Evolutionary conservation across 2,888 invertebrate species (phyloP).

Genomic region (Apotomis betuletana): DNA sequence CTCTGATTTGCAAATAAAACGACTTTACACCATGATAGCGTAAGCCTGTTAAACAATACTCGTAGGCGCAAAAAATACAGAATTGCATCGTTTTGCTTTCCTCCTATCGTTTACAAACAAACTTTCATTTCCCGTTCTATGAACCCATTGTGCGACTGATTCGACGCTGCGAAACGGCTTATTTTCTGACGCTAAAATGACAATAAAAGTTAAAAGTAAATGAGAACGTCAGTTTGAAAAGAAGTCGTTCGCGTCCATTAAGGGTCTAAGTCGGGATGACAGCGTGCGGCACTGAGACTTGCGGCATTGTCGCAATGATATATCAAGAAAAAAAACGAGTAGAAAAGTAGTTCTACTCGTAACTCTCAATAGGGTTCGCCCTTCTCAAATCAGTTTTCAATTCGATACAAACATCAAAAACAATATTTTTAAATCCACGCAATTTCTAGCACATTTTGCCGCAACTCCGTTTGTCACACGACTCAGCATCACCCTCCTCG

Average conservation of each 20-base stretch:
- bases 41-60: neutral
- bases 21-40: neutral
- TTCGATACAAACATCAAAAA: no score
- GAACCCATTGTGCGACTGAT: slow-evolving; percentile 14
- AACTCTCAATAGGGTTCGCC: no score
- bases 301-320: neutral
- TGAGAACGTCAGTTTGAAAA: slow-evolving; percentile 34
- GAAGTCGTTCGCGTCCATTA: slow-evolving; percentile 33
- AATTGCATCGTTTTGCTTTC: slow-evolving; percentile 19
- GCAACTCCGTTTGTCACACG: no score
- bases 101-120: slow-evolving; percentile 17
- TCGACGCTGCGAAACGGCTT: slow-evolving; percentile 8
- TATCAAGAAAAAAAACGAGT: neutral
- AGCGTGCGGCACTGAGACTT: neutral
- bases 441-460: no score
- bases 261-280: slow-evolving; percentile 15
- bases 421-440: no score
- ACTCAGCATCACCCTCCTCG: no score
- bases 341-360: no score
- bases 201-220: slow-evolving; percentile 40
- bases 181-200: slow-evolving; percentile 28
- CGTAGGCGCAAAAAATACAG: neutral
- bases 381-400: no score
- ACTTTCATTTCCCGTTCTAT: slow-evolving; percentile 32
- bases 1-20: no score